These are phyloP conservation scores for Leptinotarsa rubiginosa DNA, from an alignment of 2,888 invertebrate genomes.

Conservation along the genomic window DNA sequence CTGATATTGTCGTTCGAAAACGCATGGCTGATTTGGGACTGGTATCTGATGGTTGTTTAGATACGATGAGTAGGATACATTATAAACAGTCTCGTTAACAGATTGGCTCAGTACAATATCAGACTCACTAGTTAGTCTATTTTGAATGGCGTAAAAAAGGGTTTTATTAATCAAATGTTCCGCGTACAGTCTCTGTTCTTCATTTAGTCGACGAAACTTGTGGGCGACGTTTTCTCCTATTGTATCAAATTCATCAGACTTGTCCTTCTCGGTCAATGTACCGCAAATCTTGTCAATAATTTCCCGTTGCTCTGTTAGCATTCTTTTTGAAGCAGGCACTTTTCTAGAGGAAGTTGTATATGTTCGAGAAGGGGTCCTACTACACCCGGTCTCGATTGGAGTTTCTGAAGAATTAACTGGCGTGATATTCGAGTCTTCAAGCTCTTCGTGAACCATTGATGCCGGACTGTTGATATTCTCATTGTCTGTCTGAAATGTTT, in stretches of 20 bases:
- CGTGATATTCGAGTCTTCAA: neutral
- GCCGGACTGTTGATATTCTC: neutral
- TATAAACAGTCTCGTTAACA: no score
- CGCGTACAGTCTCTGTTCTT: neutral
- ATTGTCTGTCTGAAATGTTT: neutral
- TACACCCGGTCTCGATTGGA: neutral
- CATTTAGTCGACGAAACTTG: neutral
- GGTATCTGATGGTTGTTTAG: no score
- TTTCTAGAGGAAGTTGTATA: neutral
- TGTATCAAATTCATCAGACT: neutral
- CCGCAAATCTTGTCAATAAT: constrained; percentile 1
- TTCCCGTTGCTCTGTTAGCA: neutral
- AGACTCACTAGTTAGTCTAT: no score
- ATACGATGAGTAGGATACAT: no score
- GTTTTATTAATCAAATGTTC: no score
- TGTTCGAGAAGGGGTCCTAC: neutral
- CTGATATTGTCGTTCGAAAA: no score
- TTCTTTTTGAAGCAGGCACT: neutral
- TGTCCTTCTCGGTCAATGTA: neutral
- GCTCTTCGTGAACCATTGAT: neutral
- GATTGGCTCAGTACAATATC: no score
- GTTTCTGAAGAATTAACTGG: neutral
- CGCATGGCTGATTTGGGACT: no score
- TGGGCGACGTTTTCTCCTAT: neutral
- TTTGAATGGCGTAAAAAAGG: no score